A percentile compares a stretch with the other conserved stretches of the same genome.
phyloP scores from a whole-genome alignment of 2,797 vertebrate genomes.

The Sphenopsis melanotis region DNA sequence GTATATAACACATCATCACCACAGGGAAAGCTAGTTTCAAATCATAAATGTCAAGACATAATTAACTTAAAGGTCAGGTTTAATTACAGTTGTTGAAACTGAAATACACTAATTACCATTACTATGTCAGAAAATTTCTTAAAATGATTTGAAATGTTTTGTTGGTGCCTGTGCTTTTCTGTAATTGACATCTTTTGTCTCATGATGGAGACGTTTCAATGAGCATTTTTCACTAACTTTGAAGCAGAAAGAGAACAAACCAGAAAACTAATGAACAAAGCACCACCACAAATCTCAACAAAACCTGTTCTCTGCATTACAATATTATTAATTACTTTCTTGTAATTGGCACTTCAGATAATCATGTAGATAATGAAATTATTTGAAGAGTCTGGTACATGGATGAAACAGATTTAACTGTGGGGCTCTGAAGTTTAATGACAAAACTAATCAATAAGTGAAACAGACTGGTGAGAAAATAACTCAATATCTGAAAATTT shows the following conservation, averaged over 20 bases:
- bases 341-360: conserved; percentile 65
- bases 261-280: conserved; percentile 12
- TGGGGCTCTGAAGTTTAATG: conserved; percentile 51
- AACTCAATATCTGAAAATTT: conserved; percentile 69
- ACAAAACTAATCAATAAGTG: conserved; percentile 74
- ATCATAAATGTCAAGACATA: conserved; percentile 81
- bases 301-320: conserved; percentile 5
- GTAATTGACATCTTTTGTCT: conserved; percentile 54
- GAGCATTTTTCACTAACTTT: not conserved
- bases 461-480: conserved; percentile 68
- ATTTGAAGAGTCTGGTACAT: conserved; percentile 21
- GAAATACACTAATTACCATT: conserved; percentile 74
- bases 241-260: conserved; percentile 42
- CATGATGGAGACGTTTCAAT: not conserved
- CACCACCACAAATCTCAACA: not conserved
- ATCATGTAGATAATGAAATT: conserved; percentile 64
- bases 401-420: conserved; percentile 55
- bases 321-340: conserved; percentile 70
- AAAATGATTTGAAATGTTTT: conserved; percentile 69
- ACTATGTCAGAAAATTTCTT: conserved; percentile 72
- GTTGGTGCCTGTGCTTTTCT: conserved; percentile 28
- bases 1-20: conserved; percentile 65
- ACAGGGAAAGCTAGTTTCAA: conserved; percentile 74
- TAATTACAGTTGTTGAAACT: conserved; percentile 80
- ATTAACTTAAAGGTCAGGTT: conserved; percentile 82